Base-by-base conservation (phyloP, 2,113 vertebrate genomes). In the Rhadina sibilatrix region DNA sequence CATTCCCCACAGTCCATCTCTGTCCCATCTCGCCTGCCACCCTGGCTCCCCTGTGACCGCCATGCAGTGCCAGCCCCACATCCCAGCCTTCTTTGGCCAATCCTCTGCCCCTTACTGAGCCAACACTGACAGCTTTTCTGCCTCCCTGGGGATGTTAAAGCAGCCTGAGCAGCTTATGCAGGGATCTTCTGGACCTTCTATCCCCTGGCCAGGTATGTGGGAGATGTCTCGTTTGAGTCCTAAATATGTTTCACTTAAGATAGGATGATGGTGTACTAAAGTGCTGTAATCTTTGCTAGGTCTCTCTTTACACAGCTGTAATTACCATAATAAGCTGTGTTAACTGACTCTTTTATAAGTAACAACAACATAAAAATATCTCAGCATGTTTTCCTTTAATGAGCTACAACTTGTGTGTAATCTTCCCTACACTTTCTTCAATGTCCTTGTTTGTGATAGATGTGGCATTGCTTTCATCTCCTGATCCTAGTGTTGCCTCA, bases 241-340 rank as follows among this genome's bases (percentile, higher is more conserved):
- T 90, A 96, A 95, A 83, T 95, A 88, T 38, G 22, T 90, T 94
- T 77, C 71, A 60, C 35, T 91, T 94, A 86, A 83, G 52, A 35
- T 59, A 28, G 19, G 30, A 65, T 70, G 89, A 66, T 63, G 75
- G 35, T 56, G 38, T 74, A 59, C 50, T 93, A 20, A 72, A 90
- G 46, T 31, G 68, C 33, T 70, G 52, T 81, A 90, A 88, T 90
- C 63, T 63, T 86, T 78, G 59, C 56, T 54, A 66, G 71, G 71
- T 93, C 68, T 86, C 76, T 83, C 82, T 92, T 96, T 93, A 90
- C 92, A 49, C 40, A 83, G 75, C 33, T 94, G 56, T 93, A 96
- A 96, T 96, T 96, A 78, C 68, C 54, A 49, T 80, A 83, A 86
- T 83, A 93, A 94, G 35, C 42, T 83, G 44, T 74, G 90, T 92